Percentiles rank a stretch among this genome's conserved stretches.
These are phyloP conservation scores for Bubo scandiacus DNA, from an alignment of 2,113 vertebrate genomes.

Conservation along the genomic window DNA sequence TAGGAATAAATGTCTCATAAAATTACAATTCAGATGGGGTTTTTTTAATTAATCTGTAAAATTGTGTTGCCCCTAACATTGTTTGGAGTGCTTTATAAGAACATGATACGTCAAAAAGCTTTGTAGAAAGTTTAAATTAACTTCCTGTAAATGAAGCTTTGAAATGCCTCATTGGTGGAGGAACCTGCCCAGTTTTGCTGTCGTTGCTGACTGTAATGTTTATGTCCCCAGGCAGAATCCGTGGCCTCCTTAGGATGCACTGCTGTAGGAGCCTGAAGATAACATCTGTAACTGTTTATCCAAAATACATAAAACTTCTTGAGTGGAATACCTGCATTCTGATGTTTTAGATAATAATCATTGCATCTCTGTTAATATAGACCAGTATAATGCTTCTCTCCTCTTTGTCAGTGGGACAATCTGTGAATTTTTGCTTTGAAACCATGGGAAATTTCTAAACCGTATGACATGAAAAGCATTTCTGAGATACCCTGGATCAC, in stretches of 20 bases:
- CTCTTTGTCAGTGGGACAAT: not conserved
- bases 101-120: not conserved
- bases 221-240: not conserved
- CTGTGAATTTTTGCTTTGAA: not conserved
- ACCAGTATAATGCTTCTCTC: not conserved
- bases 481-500: not conserved
- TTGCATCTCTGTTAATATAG: not conserved
- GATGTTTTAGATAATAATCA: not conserved
- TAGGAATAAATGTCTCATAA: not conserved
- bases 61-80: not conserved
- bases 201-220: not conserved
- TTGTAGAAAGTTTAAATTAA: not conserved
- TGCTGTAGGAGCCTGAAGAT: not conserved
- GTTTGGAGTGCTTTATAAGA: not conserved
- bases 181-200: not conserved
- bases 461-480: not conserved
- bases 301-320: not conserved
- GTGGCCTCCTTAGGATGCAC: not conserved
- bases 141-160: not conserved
- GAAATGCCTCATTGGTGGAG: not conserved
- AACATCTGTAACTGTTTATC: not conserved
- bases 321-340: not conserved
- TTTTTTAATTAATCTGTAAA: not conserved
- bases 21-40: not conserved
- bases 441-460: not conserved